Conservation (phyloP, 2,113 vertebrate species). For the Galbula dea region DNA sequence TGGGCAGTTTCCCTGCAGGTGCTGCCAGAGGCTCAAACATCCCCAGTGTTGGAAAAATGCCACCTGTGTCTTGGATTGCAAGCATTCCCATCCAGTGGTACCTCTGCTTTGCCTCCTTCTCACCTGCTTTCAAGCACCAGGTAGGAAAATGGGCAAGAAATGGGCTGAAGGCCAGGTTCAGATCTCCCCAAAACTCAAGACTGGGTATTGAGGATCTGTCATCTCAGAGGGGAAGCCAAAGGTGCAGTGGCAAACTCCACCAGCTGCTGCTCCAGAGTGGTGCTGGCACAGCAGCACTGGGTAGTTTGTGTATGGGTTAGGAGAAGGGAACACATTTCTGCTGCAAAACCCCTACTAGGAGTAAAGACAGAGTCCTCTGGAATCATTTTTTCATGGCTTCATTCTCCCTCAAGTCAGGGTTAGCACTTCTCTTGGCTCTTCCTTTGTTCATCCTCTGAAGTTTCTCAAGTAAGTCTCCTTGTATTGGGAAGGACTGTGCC, state of each 20-base stretch:
- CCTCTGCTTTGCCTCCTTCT: neutral
- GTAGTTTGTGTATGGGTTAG: neutral
- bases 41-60: neutral
- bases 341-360: neutral
- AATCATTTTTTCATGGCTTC: neutral
- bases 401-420: neutral
- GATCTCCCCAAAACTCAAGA: neutral
- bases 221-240: neutral
- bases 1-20: neutral
- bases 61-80: neutral
- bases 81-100: neutral
- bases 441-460: neutral
- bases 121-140: neutral
- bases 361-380: neutral
- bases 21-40: neutral
- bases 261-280: neutral
- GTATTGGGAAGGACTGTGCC: neutral
- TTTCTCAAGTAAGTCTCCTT: neutral
- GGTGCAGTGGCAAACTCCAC: neutral
- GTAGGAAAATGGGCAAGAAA: neutral
- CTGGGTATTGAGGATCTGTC: accelerated
- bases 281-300: neutral
- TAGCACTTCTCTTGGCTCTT: neutral
- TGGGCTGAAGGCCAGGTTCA: neutral
- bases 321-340: neutral